Base-by-base conservation (phyloP, 2,888 invertebrate species). In the Xiphydria camelus region DNA sequence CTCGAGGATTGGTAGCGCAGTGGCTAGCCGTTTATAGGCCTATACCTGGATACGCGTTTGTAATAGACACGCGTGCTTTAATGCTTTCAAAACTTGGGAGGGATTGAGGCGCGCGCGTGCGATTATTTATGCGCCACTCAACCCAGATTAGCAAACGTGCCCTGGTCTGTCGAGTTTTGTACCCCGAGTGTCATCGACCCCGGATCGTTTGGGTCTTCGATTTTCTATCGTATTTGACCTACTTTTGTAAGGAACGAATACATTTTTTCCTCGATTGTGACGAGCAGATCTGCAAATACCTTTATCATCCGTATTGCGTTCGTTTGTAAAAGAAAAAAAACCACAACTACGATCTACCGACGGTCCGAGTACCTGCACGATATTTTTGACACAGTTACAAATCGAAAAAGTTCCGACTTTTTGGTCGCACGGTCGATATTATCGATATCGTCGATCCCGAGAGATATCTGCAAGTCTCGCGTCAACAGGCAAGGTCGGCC, bases 101-200 rank as follows among this genome's bases (percentile, higher is more conserved):
- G 43, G 42, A 62, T 62, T 50, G 59, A 57, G 61, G 54, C 39
- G 34, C 38, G 41, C 62, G 54, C 39, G 34, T 40, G 41, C 41
- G 51, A 62, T 62, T 62, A 59, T 61, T 59, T 61, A 53, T 42
- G 42, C 36, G 51, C 46, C 49, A 45, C 42, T 38, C 50, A 44
- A 49, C 49, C 53, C 39, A 53, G 41, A 53, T 51, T 40, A 41
- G 40, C 36, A 44, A 47, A 43, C 14, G n/a, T n/a, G n/a, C n/a
- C n/a, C n/a, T n/a, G n/a, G n/a, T n/a, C 26, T 12, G 12, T 9
- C 9, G 2, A 17, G 25, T 40, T 6, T 29, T 21, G 32, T 18
- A 33, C 19, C 20, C 14, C n/a, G 9, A 10, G 21, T 40, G 40
- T 32, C 14, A 29, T 10, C 32, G 18, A 32, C 32, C 40, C 31